Conservation (phyloP, 1,140 invertebrate genomes). For the Ostrea edulis region DNA sequence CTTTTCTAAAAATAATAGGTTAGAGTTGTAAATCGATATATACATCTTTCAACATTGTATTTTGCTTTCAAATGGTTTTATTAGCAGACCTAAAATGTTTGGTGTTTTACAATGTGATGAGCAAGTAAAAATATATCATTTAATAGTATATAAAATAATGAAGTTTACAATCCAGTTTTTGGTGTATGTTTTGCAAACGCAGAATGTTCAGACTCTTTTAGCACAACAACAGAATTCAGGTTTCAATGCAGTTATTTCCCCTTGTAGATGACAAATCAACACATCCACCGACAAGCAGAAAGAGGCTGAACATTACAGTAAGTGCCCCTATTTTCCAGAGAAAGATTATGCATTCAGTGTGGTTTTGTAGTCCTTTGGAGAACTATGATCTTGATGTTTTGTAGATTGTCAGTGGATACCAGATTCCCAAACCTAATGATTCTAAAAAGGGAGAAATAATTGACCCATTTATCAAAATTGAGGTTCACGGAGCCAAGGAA, state of each 20-base stretch:
- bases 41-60: no score
- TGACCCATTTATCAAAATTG: slow-evolving; percentile 81
- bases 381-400: not conserved
- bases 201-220: not conserved
- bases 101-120: no score
- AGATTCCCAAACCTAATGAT: slow-evolving; percentile 83
- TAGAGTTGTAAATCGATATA: no score
- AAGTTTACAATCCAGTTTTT: not conserved
- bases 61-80: not conserved
- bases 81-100: no score
- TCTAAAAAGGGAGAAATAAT: slow-evolving; percentile 79
- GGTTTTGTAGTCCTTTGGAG: not conserved
- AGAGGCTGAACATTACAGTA: slow-evolving; percentile 55
- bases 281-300: slow-evolving; percentile 42
- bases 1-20: no score
- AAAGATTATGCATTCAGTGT: not conserved
- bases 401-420: slow-evolving; percentile 83
- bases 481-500: slow-evolving; percentile 15
- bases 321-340: not conserved
- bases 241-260: not conserved
- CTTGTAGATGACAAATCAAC: slow-evolving; percentile 37
- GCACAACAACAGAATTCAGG: not conserved
- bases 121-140: no score
- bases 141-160: no score
- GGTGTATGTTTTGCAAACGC: not conserved